Conservation (phyloP, 2,888 invertebrate species). For the Epinotia nisella region DNA sequence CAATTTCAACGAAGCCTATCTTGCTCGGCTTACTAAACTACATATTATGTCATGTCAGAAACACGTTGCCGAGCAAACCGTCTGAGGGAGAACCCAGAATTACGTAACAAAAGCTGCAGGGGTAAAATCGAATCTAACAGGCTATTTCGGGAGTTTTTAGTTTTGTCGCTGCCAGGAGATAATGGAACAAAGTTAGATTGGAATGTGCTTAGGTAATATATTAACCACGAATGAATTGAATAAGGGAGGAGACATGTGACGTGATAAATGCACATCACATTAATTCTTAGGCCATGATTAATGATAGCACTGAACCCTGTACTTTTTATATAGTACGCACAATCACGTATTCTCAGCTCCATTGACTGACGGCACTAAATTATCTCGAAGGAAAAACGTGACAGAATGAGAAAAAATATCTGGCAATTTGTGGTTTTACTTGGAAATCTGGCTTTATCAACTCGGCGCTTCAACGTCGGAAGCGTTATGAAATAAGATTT, state of each 20-base stretch:
- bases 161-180: slow-evolving; percentile 2
- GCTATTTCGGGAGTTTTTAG: slow-evolving; percentile 28
- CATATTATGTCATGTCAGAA: slow-evolving; percentile 18
- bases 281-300: slow-evolving; percentile 32
- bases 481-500: slow-evolving; percentile 35
- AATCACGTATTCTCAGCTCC: slow-evolving; percentile 26
- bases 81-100: slow-evolving; percentile 8
- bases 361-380: slow-evolving; percentile 40
- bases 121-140: slow-evolving; percentile 16
- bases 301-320: slow-evolving; percentile 25
- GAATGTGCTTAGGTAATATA: slow-evolving; percentile 26
- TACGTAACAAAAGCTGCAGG: slow-evolving; percentile 1
- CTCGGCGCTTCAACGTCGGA: slow-evolving; percentile 7
- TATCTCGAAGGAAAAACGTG: slow-evolving; percentile 30
- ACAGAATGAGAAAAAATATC: slow-evolving; percentile 26
- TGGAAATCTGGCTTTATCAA: slow-evolving; percentile 35
- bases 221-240: slow-evolving; percentile 20
- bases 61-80: slow-evolving; percentile 25
- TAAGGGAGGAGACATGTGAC: slow-evolving; percentile 12
- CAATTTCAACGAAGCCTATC: slow-evolving; percentile 27
- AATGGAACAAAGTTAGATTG: slow-evolving; percentile 25
- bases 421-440: slow-evolving; percentile 26
- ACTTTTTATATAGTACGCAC: slow-evolving; percentile 34
- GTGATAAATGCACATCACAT: slow-evolving; percentile 36
- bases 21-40: slow-evolving; percentile 7